Base-by-base conservation (phyloP, 2,113 vertebrate species). In the Calyptomena viridis region DNA sequence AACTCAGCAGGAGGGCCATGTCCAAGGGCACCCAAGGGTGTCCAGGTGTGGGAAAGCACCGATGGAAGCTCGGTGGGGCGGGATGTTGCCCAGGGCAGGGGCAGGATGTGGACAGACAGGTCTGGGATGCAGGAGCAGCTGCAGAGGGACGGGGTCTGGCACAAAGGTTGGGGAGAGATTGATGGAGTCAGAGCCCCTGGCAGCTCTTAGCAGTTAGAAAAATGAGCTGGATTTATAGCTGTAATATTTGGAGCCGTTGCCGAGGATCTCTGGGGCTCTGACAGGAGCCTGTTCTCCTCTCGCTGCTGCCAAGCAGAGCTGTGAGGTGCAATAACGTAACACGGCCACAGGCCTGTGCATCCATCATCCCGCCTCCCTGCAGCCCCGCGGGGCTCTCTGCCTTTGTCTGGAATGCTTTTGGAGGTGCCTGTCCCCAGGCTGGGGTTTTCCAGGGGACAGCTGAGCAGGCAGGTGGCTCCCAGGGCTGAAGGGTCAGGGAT, bases 191-290 rank as follows among this genome's bases (percentile, higher is more conserved):
- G 84, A 72, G 37, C 35, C 69, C 42, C 59, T 80, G 89, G 77
- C 63, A 87, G 78, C 68, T 63, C 42, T 62, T 18, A 53, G 63
- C 82, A 5, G 31, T 35, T 50, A 53, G 63, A 72, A 60, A 84
- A 92, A 63, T 19, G 78, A 92, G 87, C 73, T 87, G 86, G 30
- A 87, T 94, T 90, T 84, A 68, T 73, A 58, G 83, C 86, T 94
- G 86, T 73, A 77, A 95, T 87, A 80, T 87, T 68, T 90, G 89
- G 92, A 92, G 74, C 83, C 2, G 44, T 68, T 72, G 62, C 58
- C 35, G 78, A 47, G 2, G 24, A 31, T 63, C 86, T 68, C 92
- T 49, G 86, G 94, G 92, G 87, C 9, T 87, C 71, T 72, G 76
- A 55, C 23, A 49, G 44, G 25, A 44, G 69, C 42, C 78, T n/a